Evolutionary conservation across 1,140 invertebrate genomes (phyloP).

Genomic region (Danaus melanippus): DNA sequence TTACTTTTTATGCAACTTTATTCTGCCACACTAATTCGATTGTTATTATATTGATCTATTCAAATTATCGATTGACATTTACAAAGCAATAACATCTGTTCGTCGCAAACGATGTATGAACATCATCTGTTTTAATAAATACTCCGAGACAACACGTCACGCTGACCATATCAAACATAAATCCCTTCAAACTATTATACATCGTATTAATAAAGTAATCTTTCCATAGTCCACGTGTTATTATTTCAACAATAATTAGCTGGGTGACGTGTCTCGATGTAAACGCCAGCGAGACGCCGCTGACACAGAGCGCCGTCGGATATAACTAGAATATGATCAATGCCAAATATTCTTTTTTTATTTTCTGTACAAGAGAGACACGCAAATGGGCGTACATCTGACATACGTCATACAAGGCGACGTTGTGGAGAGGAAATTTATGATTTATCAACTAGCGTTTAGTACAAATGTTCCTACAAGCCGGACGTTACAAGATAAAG

Average conservation of each 20-base stretch:
- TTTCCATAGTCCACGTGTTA: constrained; percentile 1
- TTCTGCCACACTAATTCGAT: no score
- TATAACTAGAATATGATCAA: constrained; percentile 34
- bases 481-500: no score
- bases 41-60: no score
- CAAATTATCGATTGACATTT: no score
- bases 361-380: constrained; percentile 15
- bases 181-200: no score
- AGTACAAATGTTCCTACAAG: no score
- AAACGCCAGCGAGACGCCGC: constrained; percentile 49
- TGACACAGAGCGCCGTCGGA: constrained; percentile 45
- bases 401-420: constrained; percentile 25
- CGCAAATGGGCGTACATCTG: constrained; percentile 29
- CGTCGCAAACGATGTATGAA: no score
- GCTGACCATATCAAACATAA: neutral
- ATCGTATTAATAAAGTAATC: neutral
- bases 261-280: constrained; percentile 9
- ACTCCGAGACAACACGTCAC: no score
- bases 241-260: constrained; percentile 11
- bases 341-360: constrained; percentile 53
- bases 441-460: constrained; percentile 4
- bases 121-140: no score
- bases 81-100: no score
- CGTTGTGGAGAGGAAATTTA: constrained; percentile 10
- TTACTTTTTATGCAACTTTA: no score